Percentiles rank a stretch among this genome's conserved stretches.
These are phyloP conservation scores for Chloromyia formosa DNA, from an alignment of 2,888 invertebrate species.

Conservation along the genomic window DNA sequence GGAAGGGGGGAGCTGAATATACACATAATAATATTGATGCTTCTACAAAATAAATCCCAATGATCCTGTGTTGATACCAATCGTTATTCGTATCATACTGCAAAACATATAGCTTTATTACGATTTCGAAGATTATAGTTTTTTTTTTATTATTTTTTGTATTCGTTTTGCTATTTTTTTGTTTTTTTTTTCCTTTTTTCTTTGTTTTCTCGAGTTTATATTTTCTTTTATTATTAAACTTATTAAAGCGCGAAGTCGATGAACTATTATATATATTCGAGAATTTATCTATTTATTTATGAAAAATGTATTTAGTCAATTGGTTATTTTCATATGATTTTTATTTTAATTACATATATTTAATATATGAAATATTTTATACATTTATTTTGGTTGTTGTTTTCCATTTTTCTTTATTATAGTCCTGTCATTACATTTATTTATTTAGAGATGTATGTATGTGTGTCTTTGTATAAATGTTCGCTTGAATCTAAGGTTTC, in stretches of 20 bases:
- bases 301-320: conserved; percentile 45
- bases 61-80: conserved; percentile 32
- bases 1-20: no score
- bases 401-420: conserved; percentile 18
- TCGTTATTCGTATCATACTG: conserved; percentile 25
- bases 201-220: conserved; percentile 42
- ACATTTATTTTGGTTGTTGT: conserved; percentile 6
- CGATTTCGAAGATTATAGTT: conserved; percentile 45
- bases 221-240: conserved; percentile 45
- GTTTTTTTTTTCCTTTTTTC: conserved; percentile 43
- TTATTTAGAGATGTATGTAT: not conserved
- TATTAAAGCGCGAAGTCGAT: conserved; percentile 52
- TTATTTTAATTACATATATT: conserved; percentile 1
- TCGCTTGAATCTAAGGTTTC: conserved; percentile 1
- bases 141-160: conserved; percentile 46
- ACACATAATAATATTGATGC: not conserved
- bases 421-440: conserved; percentile 22
- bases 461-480: conserved; percentile 22
- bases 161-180: conserved; percentile 47
- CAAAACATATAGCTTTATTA: conserved; percentile 21
- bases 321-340: conserved; percentile 32
- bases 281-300: conserved; percentile 28
- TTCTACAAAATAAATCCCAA: conserved; percentile 8
- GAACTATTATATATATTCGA: conserved; percentile 50
- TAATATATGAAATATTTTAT: conserved; percentile 2